Evolutionary conservation across 2,113 vertebrate species (phyloP).

Genomic region (Indicator indicator): DNA sequence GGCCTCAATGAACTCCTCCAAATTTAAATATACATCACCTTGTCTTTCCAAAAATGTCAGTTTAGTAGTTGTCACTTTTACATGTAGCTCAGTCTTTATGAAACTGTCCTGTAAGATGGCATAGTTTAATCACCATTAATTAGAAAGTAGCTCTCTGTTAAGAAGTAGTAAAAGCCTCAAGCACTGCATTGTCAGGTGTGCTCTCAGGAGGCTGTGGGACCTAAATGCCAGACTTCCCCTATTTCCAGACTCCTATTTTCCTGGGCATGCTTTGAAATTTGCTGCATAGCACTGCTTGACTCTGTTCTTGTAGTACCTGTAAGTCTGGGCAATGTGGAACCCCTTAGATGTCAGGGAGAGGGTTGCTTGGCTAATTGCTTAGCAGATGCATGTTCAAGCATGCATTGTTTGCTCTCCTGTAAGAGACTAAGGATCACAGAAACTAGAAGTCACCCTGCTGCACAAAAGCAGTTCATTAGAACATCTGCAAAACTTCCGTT

Average conservation of each 20-base stretch:
- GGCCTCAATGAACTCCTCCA: neutral
- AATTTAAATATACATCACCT: neutral
- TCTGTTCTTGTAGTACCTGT: neutral
- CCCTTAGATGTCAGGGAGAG: neutral
- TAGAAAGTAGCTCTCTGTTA: neutral
- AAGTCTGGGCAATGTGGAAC: neutral
- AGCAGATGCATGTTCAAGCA: neutral
- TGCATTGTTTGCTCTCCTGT: neutral
- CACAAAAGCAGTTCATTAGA: neutral
- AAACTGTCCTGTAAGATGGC: neutral
- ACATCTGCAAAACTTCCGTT: neutral
- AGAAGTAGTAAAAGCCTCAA: neutral
- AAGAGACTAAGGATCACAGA: neutral
- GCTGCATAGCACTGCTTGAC: neutral
- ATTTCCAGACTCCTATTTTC: neutral
- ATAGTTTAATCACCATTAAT: neutral
- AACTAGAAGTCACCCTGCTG: neutral
- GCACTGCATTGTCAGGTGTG: neutral
- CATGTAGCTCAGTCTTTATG: neutral
- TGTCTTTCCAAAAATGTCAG: neutral
- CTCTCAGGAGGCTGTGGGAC: neutral
- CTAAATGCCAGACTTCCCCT: neutral
- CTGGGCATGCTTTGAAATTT: neutral
- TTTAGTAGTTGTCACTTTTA: neutral
- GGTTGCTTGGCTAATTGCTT: neutral